Evolutionary conservation across 2,888 invertebrate genomes (phyloP), one percentile per base, ranked within the genome.

Genomic region (Apoderus coryli): DNA sequence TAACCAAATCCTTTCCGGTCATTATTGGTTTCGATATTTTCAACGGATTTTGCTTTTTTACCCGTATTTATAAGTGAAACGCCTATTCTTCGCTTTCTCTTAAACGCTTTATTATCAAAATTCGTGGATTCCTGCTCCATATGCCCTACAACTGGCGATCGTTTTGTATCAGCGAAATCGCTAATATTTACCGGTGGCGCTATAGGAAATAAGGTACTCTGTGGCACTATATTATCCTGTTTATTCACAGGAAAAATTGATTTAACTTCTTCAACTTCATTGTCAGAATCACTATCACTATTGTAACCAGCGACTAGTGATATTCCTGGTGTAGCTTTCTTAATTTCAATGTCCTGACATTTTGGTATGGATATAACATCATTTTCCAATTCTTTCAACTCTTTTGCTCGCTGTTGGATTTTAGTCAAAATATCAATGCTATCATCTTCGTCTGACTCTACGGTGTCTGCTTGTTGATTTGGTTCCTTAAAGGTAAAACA

Each of bases 251-350:
- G 29, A 24, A 37, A 33, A 12, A 38, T 19, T n/a, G 32, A 14
- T 31, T 32, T 30, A 10, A 34, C 29, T 31, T 40, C 37, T 27
- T 43, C 41, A 27, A 32, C 19, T 29, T 63, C 63, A 14, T 53
- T 56, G 14, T 65, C 65, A 0, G 63, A 61, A 39, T 66, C 65
- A 36, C 66, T 63, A n/a, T n/a, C n/a, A n/a, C n/a, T n/a, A n/a
- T n/a, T n/a, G 36, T 69, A 69, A 11, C 64, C 64, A n/a, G 67
- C 64, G 1, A 68, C 61, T 25, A 67, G 44, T 0, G 66, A 63
- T 39, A 65, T 52, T 1, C 54, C 49, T 9, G 45, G 39, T 33
- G 42, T 22, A 31, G 32, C 23, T 38, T 43, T 35, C 36, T 29
- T 33, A 22, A 23, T 31, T 27, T n/a, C n/a, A n/a, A n/a, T n/a